A percentile compares a stretch with the other conserved stretches of the same genome.
Conservation (phyloP, 2,113 vertebrate species). For the Forbesichthys agassizii region DNA sequence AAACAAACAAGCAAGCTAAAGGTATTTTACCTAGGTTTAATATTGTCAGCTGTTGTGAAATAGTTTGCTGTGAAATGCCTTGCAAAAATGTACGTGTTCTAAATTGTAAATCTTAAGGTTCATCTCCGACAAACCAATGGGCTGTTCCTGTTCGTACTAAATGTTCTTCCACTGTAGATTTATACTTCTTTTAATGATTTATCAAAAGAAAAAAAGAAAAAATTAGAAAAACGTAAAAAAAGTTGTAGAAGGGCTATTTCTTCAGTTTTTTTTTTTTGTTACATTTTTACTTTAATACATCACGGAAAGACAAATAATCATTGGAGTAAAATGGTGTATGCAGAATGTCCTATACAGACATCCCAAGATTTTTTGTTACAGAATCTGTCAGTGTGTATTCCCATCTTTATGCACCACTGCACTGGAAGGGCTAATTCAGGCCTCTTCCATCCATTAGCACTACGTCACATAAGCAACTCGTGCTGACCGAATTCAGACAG, state of each 20-base stretch:
- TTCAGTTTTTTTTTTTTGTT: not conserved
- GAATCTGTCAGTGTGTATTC: not conserved
- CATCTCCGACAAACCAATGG: slow-evolving; percentile 18
- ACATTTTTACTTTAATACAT: not conserved
- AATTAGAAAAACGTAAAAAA: not conserved
- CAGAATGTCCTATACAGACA: not conserved
- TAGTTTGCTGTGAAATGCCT: slow-evolving; percentile 22
- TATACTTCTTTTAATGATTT: not conserved
- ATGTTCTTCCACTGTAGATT: slow-evolving; percentile 2
- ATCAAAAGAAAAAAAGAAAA: not conserved
- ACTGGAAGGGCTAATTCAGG: not conserved
- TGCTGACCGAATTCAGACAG: too few relatives aligned
- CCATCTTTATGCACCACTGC: not conserved
- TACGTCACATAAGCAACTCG: too few relatives aligned
- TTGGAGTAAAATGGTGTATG: slow-evolving; percentile 1
- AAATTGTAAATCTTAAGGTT: slow-evolving; percentile 35
- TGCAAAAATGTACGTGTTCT: slow-evolving; percentile 33
- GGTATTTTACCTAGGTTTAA: slow-evolving; percentile 23
- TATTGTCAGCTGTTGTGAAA: slow-evolving; percentile 37
- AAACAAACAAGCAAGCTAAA: slow-evolving; percentile 19
- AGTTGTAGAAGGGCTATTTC: not conserved
- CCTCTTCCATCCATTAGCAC: too few relatives aligned
- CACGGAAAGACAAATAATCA: not conserved
- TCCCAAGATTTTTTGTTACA: not conserved
- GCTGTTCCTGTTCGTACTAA: not conserved